Evolutionary conservation across 2,113 vertebrate species (phyloP).

Genomic region (Sigmodon hispidus): DNA sequence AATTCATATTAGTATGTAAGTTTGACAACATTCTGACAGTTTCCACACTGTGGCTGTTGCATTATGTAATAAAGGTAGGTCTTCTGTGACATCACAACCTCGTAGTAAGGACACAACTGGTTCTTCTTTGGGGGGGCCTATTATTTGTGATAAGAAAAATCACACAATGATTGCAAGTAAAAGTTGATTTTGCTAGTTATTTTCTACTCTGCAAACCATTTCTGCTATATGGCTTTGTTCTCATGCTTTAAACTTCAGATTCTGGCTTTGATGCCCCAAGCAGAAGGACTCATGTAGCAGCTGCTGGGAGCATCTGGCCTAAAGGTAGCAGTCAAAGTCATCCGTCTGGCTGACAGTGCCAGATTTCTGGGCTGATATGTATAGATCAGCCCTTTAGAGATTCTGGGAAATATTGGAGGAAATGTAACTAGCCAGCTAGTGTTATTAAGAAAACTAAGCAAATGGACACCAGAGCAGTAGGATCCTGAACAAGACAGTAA

Average conservation of each 20-base stretch:
- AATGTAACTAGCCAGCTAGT: not conserved
- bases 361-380: not conserved
- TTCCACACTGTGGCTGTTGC: not conserved
- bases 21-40: not conserved
- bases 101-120: not conserved
- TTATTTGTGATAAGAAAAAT: not conserved
- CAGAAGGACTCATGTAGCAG: not conserved
- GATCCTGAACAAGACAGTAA: not conserved
- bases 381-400: not conserved
- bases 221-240: not conserved
- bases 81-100: not conserved
- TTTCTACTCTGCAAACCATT: not conserved
- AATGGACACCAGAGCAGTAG: not conserved
- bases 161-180: not conserved
- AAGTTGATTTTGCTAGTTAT: not conserved
- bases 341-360: not conserved
- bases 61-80: not conserved
- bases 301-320: not conserved
- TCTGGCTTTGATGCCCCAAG: not conserved
- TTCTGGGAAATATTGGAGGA: not conserved
- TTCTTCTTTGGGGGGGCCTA: not conserved
- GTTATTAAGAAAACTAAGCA: not conserved
- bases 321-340: constrained; percentile 34
- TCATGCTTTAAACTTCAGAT: not conserved
- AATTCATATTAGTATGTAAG: not conserved